These are phyloP conservation scores for Morelia viridis DNA, from an alignment of 2,797 vertebrate genomes.

Conservation along the genomic window DNA sequence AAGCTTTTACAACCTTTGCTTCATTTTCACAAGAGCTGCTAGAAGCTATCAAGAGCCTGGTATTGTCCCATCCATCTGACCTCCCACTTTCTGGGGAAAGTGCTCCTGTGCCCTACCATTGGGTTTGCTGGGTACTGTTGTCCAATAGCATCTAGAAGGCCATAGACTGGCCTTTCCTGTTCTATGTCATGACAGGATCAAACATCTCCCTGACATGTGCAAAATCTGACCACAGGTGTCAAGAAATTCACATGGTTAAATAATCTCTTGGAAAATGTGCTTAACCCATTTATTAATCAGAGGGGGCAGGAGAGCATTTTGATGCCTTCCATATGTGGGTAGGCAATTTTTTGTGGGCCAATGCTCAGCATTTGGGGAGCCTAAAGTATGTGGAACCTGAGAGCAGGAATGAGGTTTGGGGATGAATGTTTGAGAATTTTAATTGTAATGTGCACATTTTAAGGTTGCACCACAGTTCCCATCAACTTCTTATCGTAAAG, in stretches of 20 bases:
- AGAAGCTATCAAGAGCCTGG: conserved; percentile 80
- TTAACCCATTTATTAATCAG: neutral
- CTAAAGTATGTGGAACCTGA: neutral
- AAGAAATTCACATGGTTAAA: neutral
- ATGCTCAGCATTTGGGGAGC: neutral
- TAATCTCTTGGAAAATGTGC: neutral
- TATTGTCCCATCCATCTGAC: conserved; percentile 7
- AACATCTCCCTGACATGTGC: neutral
- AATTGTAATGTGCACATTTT: neutral
- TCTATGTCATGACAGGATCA: neutral
- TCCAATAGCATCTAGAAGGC: neutral
- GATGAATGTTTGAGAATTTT: neutral
- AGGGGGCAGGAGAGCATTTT: neutral
- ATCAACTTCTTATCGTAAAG: neutral
- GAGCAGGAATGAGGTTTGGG: neutral
- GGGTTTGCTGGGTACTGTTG: neutral
- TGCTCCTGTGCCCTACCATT: neutral
- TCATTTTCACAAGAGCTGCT: conserved; percentile 81
- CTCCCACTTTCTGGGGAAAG: neutral
- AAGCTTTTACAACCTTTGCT: conserved; percentile 77
- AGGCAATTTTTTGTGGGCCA: neutral
- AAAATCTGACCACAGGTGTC: neutral
- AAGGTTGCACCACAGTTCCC: neutral
- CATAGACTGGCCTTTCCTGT: neutral
- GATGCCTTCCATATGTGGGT: neutral